A percentile compares a stretch with the other conserved stretches of the same genome.
Conservation (phyloP, 2,888 invertebrate species). For the Gari tellinella region DNA sequence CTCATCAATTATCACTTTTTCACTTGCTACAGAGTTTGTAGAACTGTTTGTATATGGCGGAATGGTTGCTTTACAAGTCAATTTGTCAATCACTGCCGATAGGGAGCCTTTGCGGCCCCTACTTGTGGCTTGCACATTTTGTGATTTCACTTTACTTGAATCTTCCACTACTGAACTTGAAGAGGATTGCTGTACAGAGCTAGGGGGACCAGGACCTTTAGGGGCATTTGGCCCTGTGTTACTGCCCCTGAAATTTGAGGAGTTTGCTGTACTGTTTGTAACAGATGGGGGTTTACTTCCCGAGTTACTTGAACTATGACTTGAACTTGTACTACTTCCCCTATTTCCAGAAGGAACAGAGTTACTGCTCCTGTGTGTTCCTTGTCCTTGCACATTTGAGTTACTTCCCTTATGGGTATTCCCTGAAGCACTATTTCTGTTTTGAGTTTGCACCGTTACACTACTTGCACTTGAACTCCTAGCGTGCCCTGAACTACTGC, state of each 20-base stretch:
- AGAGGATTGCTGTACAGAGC: background rate
- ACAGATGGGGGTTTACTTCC: background rate
- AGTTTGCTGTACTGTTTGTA: slow-evolving; percentile 19
- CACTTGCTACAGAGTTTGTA: slow-evolving; percentile 6
- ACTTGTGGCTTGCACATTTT: background rate
- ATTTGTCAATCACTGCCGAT: slow-evolving; percentile 91
- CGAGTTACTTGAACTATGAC: slow-evolving; percentile 7
- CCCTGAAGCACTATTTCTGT: slow-evolving; percentile 24
- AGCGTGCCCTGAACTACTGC: slow-evolving; percentile 19
- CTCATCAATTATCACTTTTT: slow-evolving; percentile 47
- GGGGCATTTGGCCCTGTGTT: slow-evolving; percentile 46
- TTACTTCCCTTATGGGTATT: slow-evolving; percentile 15
- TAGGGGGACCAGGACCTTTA: slow-evolving; percentile 57
- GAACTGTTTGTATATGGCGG: slow-evolving; percentile 8
- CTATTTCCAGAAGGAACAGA: slow-evolving; percentile 15
- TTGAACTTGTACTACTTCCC: slow-evolving; percentile 21
- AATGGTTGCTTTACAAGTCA: slow-evolving; percentile 85
- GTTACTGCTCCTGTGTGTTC: slow-evolving; percentile 14
- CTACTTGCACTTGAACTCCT: slow-evolving; percentile 7
- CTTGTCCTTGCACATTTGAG: slow-evolving; percentile 8
- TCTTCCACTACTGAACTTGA: background rate
- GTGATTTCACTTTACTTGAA: background rate
- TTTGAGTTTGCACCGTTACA: slow-evolving; percentile 4
- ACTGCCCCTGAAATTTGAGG: slow-evolving; percentile 37
- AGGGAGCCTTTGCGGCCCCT: slow-evolving; percentile 78